These are phyloP conservation scores for Artibeus lituratus DNA, from an alignment of 2,797 vertebrate species.

Conservation along the genomic window DNA sequence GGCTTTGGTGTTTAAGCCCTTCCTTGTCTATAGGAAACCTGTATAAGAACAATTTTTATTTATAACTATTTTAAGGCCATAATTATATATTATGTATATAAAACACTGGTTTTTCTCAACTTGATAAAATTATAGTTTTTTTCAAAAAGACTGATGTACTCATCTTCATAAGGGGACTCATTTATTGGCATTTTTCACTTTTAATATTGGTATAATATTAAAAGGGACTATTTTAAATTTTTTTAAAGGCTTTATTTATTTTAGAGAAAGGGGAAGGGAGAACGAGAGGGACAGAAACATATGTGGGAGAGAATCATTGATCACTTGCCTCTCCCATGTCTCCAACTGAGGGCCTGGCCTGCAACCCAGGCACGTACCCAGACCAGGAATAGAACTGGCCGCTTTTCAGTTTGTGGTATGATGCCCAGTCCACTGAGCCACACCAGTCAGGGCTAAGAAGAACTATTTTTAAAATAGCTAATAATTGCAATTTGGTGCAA, in stretches of 20 bases:
- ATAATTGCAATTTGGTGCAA: background rate
- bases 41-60: background rate
- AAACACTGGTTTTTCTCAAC: background rate
- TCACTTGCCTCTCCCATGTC: background rate
- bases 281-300: background rate
- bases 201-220: background rate
- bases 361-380: background rate
- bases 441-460: background rate
- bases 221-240: background rate
- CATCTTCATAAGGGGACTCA: constrained; percentile 2
- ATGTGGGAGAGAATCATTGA: too few relatives aligned
- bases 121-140: constrained; percentile 11
- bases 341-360: background rate
- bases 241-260: background rate
- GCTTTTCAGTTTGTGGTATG: background rate
- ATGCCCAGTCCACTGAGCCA: background rate
- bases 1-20: background rate
- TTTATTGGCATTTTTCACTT: background rate
- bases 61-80: constrained; percentile 12
- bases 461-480: constrained; percentile 3
- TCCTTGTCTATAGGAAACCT: background rate
- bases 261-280: background rate
- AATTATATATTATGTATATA: background rate
- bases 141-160: background rate
- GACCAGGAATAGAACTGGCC: background rate